These are phyloP conservation scores for Paedocypris sp. DNA, from an alignment of 2,113 vertebrate genomes.

Conservation along the genomic window DNA sequence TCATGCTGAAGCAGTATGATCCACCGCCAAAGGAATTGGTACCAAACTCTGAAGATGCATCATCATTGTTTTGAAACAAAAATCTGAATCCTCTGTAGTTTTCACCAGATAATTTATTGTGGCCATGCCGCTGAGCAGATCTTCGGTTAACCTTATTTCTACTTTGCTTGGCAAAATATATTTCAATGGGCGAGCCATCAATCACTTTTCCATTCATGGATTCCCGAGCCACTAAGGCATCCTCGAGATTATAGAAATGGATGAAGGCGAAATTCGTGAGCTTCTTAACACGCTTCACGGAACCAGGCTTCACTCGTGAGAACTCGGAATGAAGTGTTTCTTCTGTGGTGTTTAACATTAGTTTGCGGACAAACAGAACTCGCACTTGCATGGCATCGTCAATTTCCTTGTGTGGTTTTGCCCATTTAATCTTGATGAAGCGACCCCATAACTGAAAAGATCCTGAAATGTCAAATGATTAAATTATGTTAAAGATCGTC, in stretches of 20 bases:
- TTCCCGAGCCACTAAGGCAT: slow-evolving; percentile 73
- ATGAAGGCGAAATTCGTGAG: slow-evolving; percentile 88
- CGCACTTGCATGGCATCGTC: slow-evolving; percentile 88
- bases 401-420: slow-evolving; percentile 82
- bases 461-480: slow-evolving; percentile 57
- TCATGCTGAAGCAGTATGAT: slow-evolving; percentile 50
- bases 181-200: slow-evolving; percentile 79
- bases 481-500: too few relatives aligned
- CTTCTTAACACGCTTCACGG: slow-evolving; percentile 88
- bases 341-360: slow-evolving; percentile 82
- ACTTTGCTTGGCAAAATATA: slow-evolving; percentile 81
- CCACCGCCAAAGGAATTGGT: slow-evolving; percentile 28
- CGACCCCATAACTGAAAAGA: slow-evolving; percentile 85
- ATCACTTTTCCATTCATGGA: slow-evolving; percentile 77
- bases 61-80: slow-evolving; percentile 57
- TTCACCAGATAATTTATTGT: slow-evolving; percentile 45
- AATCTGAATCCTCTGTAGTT: slow-evolving; percentile 32
- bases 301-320: slow-evolving; percentile 75
- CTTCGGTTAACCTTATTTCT: slow-evolving; percentile 53
- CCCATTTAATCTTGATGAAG: slow-evolving; percentile 88
- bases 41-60: slow-evolving; percentile 25
- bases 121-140: not conserved
- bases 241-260: slow-evolving; percentile 81
- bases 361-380: slow-evolving; percentile 87
- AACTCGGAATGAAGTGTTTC: slow-evolving; percentile 80